These are phyloP conservation scores for Mongoloraphidia duomilia DNA, from an alignment of 2,888 invertebrate genomes.

Conservation along the genomic window DNA sequence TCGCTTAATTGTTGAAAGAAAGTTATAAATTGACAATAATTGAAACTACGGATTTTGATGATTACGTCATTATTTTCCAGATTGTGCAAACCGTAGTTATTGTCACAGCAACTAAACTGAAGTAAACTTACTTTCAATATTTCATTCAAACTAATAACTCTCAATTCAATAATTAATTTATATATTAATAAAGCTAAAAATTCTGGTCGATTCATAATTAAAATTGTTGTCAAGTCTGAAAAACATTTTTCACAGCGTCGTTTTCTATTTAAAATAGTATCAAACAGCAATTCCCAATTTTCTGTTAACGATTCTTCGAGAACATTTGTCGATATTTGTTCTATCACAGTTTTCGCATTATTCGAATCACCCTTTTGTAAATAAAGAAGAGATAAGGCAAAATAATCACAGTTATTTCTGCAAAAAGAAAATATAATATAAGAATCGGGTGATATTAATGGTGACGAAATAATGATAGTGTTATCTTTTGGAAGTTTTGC, in stretches of 20 bases:
- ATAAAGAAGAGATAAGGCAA: conserved; percentile 35
- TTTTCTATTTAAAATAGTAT: conserved; percentile 26
- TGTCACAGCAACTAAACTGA: too few species aligned
- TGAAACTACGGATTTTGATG: too few species aligned
- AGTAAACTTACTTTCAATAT: conserved; percentile 23
- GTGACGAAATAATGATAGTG: neutral
- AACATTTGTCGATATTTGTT: conserved; percentile 28
- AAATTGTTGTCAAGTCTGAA: conserved; percentile 36
- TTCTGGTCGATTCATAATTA: conserved; percentile 33
- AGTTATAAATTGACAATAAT: too few species aligned
- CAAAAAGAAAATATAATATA: conserved; percentile 12
- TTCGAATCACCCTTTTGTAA: conserved; percentile 35
- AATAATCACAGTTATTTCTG: conserved; percentile 25
- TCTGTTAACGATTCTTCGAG: conserved; percentile 28
- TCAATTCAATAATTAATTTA: conserved; percentile 29
- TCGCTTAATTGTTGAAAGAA: too few species aligned
- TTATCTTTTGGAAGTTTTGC: too few species aligned
- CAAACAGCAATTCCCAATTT: conserved; percentile 37
- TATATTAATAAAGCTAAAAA: conserved; percentile 34
- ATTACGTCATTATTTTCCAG: too few species aligned
- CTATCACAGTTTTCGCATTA: conserved; percentile 31
- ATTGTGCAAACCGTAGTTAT: too few species aligned
- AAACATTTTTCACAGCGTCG: conserved; percentile 27
- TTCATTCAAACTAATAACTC: conserved; percentile 29
- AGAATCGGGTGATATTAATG: neutral